phyloP scores from a whole-genome alignment of 2,797 vertebrate genomes.

The Cirrhinus molitorella region DNA sequence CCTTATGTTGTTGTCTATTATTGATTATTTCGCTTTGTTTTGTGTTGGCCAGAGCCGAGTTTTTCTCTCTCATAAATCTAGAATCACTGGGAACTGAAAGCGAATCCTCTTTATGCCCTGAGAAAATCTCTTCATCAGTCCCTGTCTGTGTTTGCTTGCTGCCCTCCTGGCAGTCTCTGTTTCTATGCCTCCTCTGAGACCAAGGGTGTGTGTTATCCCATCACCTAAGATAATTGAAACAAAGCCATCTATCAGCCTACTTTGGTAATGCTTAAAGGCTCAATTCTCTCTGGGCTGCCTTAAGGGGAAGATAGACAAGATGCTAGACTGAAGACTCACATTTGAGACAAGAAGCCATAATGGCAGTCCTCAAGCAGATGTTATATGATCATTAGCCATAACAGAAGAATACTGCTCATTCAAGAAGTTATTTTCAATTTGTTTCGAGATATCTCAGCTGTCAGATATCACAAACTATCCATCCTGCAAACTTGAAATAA shows the following conservation, averaged over 20 bases:
- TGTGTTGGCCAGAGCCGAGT: background rate
- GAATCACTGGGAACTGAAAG: slow-evolving; percentile 10
- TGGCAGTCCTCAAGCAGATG: slow-evolving; percentile 27
- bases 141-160: slow-evolving; percentile 38
- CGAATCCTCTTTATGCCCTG: slow-evolving; percentile 4
- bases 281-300: slow-evolving; percentile 38
- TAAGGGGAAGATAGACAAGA: slow-evolving; percentile 44
- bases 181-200: slow-evolving; percentile 50
- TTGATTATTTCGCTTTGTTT: slow-evolving; percentile 11
- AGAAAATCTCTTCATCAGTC: slow-evolving; percentile 45
- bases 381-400: slow-evolving; percentile 22
- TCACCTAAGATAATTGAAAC: slow-evolving; percentile 63
- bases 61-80: slow-evolving; percentile 41
- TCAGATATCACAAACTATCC: background rate
- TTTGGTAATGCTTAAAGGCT: slow-evolving; percentile 47
- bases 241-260: slow-evolving; percentile 56
- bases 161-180: slow-evolving; percentile 45
- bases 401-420: slow-evolving; percentile 4
- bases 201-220: slow-evolving; percentile 51
- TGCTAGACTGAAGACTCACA: slow-evolving; percentile 30
- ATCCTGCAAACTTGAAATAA: background rate
- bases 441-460: background rate
- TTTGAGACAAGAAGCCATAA: slow-evolving; percentile 12
- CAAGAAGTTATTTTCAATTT: slow-evolving; percentile 12
- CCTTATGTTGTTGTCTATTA: background rate